Base-by-base conservation (phyloP, 2,797 vertebrate species). In the Rhabdophis nuchalis region DNA sequence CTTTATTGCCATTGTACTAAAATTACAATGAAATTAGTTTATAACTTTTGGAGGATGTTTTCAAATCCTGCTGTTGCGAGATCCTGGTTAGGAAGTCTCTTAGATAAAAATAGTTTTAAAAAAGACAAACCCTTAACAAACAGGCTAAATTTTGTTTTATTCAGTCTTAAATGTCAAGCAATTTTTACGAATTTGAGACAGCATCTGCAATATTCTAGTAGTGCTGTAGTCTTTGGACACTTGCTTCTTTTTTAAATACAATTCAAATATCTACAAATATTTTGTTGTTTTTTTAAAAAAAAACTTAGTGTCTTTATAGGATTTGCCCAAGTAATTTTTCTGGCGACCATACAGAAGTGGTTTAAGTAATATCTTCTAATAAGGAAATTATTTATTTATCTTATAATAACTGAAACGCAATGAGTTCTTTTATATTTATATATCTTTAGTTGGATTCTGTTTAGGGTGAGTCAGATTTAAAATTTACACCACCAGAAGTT, bases 31-130 rank as follows among this genome's bases (percentile, higher is more conserved):
- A n/a, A n/a, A n/a, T n/a, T n/a, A n/a, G n/a, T n/a, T n/a, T n/a
- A n/a, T n/a, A n/a, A n/a, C n/a, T 32, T 86, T 94, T 93, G 95
- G 87, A 0, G 92, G 93, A 54, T 91, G 29, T 1, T 94, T 95
- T 95, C 94, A 90, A 36, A 93, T 64, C 41, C 91, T 93, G 54
- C 61, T 93, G 25, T 86, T 94, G 52, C 52, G 16, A 25, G 46
- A 52, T 64, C 53, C 94, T 41, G 89, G 89, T 64, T n/a, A 91
- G 23, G 77, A 57, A 92, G 86, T 68, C 41, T 93, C 91, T 95
- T 93, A 94, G 94, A 68, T 93, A 72, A 20, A 92, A 93, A 93
- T 85, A 91, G 54, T 36, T 89, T 86, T 20, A 91, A 91, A 85
- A 92, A 95, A 94, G 50, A 6, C 52, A 3, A 68, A 23, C 25